Percentiles rank a stretch among this genome's conserved stretches.
Conservation (phyloP, 2,797 vertebrate genomes). For the Micromesistius poutassou region DNA sequence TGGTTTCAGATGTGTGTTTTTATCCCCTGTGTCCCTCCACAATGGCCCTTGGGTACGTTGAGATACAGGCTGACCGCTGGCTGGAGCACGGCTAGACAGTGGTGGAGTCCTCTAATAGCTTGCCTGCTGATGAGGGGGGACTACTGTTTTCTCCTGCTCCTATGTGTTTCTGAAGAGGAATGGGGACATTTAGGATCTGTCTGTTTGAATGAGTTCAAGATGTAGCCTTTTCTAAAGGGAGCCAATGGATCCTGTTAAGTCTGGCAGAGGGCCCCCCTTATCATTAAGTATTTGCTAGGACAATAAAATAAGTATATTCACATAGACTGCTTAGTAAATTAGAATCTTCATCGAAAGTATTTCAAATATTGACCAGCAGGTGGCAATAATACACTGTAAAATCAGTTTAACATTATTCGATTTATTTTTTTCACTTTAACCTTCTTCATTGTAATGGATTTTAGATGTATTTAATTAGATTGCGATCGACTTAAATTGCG, state of each 20-base stretch:
- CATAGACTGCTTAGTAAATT: not conserved
- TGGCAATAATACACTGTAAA: not conserved
- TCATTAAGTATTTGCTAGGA: not conserved
- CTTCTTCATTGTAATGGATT: too few relatives aligned
- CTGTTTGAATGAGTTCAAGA: constrained; percentile 51
- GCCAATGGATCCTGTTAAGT: constrained; percentile 51
- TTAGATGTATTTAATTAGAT: too few relatives aligned
- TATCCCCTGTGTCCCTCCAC: constrained; percentile 2
- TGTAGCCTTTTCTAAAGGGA: constrained; percentile 29
- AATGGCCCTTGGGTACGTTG: not conserved
- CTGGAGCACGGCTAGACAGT: constrained; percentile 18
- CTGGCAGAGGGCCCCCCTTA: constrained; percentile 3
- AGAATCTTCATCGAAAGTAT: not conserved
- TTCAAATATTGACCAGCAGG: not conserved
- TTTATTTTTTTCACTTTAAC: too few relatives aligned
- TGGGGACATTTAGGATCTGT: constrained; percentile 25
- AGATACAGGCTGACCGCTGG: constrained; percentile 28
- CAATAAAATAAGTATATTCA: not conserved
- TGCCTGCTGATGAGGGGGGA: not conserved
- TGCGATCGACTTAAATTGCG: too few relatives aligned
- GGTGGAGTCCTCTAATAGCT: not conserved
- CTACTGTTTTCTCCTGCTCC: not conserved
- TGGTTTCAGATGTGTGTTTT: constrained; percentile 34
- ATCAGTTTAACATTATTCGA: too few relatives aligned
- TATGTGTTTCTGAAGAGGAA: constrained; percentile 20